These are phyloP conservation scores for Arbacia lixula DNA, from an alignment of 53 echinoderm and acorn worm genomes.

Conservation along the genomic window DNA sequence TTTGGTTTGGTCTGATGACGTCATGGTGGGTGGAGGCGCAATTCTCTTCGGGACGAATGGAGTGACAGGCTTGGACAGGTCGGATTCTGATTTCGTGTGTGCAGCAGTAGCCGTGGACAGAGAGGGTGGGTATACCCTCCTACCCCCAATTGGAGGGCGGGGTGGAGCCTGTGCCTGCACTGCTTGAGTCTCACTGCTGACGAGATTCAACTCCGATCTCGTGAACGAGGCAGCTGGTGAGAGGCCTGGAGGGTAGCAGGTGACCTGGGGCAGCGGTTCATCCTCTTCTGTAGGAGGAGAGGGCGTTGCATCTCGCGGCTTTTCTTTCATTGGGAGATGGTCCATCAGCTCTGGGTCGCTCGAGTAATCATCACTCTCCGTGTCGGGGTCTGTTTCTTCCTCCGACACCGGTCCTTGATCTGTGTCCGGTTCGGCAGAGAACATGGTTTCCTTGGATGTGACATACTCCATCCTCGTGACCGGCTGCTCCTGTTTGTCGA, in stretches of 20 bases:
- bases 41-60: too few species aligned
- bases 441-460: conserved; percentile 20
- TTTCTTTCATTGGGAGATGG: neutral
- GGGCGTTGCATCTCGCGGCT: neutral
- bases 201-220: conserved; percentile 7
- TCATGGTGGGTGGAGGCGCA: conserved; percentile 15
- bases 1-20: conserved; percentile 5
- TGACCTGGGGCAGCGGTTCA: neutral
- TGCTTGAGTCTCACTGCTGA: neutral
- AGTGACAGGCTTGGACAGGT: neutral
- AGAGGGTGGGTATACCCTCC: neutral
- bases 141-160: neutral
- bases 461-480: conserved; percentile 1
- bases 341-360: conserved; percentile 19
- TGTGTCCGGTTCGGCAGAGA: conserved; percentile 40
- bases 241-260: neutral
- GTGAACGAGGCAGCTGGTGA: conserved; percentile 30
- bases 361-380: neutral
- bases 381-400: conserved; percentile 26
- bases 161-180: neutral
- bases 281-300: conserved; percentile 22
- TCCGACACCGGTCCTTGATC: neutral
- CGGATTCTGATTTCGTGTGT: conserved; percentile 23
- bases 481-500: neutral
- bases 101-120: neutral